Percentiles rank a stretch among this genome's conserved stretches.
Conservation (phyloP, 2,113 vertebrate genomes). For the Oryctolagus cuniculus region mOryCun1.1 NC_091442.1:19919001-19919500, state of each 20-base stretch:
- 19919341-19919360: neutral
- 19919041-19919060: neutral
- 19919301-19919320: neutral
- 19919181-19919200: neutral
- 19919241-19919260: neutral
- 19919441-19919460: neutral
- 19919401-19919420: neutral
- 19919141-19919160: conserved; percentile 53
- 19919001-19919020: neutral
- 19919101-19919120: neutral
- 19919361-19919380: neutral
- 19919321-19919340: neutral
- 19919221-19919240: neutral
- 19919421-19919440: neutral
- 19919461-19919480: neutral
- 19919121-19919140: conserved; percentile 7
- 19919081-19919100: conserved; percentile 41
- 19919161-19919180: conserved; percentile 39
- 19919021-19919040: neutral
- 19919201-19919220: neutral
- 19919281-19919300: neutral
- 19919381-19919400: neutral
- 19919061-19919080: neutral
- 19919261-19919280: neutral
- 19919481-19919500: rapidly evolving